phyloP scores from a whole-genome alignment of 2,113 vertebrate species.

The Anser brachyrhynchus region DNA sequence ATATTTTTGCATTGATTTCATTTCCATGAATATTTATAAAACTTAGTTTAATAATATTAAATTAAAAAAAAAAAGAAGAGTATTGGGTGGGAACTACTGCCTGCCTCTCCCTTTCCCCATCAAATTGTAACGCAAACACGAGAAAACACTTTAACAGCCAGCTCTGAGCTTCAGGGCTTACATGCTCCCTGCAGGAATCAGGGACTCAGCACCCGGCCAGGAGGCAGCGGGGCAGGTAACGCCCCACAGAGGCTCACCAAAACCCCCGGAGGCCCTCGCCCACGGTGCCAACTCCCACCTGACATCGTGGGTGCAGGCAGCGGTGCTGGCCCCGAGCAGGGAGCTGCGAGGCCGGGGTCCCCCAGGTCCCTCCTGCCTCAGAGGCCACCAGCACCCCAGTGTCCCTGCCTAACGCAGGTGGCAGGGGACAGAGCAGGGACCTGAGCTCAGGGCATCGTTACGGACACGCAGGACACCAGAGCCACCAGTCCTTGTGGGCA shows the following conservation, averaged over 20 bases:
- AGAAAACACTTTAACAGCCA: accelerated
- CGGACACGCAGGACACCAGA: background rate
- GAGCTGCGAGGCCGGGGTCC: no score
- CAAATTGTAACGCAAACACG: accelerated
- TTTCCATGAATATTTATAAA: background rate
- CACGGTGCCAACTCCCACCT: no score
- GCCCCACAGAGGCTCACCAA: no score
- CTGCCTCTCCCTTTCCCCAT: background rate
- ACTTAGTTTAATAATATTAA: background rate
- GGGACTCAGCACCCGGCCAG: background rate
- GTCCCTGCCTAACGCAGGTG: background rate
- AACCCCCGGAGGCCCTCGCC: no score
- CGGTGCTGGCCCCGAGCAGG: no score
- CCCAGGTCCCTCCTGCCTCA: background rate
- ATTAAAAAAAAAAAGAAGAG: background rate
- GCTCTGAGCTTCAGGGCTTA: accelerated
- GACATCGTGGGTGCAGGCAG: no score
- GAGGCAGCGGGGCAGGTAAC: background rate
- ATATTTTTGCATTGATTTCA: conserved; percentile 1
- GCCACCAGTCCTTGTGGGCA: no score
- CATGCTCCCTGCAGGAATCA: accelerated
- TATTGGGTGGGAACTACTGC: background rate
- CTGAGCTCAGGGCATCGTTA: background rate
- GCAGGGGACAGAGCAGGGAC: background rate
- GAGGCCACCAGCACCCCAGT: accelerated